Base-by-base conservation (phyloP, 1,140 invertebrate species). In the Latrodectus geometricus region DNA sequence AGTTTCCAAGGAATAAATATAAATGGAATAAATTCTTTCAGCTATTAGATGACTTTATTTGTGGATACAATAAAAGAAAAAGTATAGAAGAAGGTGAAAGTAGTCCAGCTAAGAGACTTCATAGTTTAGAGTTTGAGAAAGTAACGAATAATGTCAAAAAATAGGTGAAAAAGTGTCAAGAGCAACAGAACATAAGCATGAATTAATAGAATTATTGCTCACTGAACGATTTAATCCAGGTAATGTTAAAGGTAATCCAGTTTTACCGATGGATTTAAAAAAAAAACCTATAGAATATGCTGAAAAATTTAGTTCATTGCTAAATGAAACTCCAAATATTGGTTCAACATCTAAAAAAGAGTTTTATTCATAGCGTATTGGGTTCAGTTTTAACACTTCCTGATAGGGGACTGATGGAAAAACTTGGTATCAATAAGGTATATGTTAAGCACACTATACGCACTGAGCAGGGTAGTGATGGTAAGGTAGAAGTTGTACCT, bases 391-490 rank as follows among this genome's bases (percentile, higher is more conserved):
- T 81, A 81, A 81, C 79, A 48, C 76, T 81, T 54, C 68, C 79
- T 70, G 66, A 81, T 81, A 72, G 79, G 70, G 79, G 79, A 81
- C 68, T 81, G 35, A 52, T 81, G 66, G 35, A 81, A 81, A 81
- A 81, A 81, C 79, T 81, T 81, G 68, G 79, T 81, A 81, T 81
- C 66, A 70, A 81, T 70, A 81, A 72, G 68, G 79, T 52, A 50
- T 69, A 72, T 52, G 52, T 81, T 81, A 81, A 81, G 79, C 79
- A 81, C 68, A 81, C 68, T 81, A 35, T 69, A 20, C 65, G 50
- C 61, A 48, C 9, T 78, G 61, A 23, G 20, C 20, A 76, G 48
- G 74, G 21, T 52, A 54, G 50, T 76, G 14, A 54, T n/a, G n/a
- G n/a, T 9, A 76, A 76, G 15, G 49, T 56, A 76, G n/a, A 76